A percentile compares a stretch with the other conserved stretches of the same genome.
phyloP scores from a whole-genome alignment of 2,797 vertebrate species.

The Rhynchotus rufescens region DNA sequence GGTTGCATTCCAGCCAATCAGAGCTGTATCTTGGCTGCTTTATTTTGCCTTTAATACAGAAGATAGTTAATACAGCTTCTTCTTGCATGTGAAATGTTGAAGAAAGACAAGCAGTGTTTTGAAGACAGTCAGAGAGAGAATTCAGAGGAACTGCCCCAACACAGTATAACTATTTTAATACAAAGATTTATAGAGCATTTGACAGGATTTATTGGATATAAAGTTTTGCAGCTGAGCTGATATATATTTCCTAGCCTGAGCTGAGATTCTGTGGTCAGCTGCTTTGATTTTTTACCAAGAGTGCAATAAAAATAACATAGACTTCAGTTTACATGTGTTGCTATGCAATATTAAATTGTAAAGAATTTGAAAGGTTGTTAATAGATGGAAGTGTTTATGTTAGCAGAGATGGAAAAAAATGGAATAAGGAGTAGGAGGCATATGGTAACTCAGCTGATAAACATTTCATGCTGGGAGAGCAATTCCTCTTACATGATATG shows the following conservation, averaged over 20 bases:
- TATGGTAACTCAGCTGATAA: slow-evolving; percentile 57
- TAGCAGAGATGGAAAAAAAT: slow-evolving; percentile 30
- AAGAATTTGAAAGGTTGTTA: slow-evolving; percentile 54
- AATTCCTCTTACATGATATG: background rate
- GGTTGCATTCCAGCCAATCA: background rate
- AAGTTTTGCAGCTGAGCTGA: slow-evolving; percentile 15
- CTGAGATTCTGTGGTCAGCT: slow-evolving; percentile 12
- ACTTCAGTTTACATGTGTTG: slow-evolving; percentile 27
- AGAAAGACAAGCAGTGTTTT: background rate
- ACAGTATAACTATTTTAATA: background rate
- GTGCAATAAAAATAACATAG: slow-evolving; percentile 33
- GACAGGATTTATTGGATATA: background rate
- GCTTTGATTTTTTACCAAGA: slow-evolving; percentile 26
- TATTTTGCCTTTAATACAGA: background rate
- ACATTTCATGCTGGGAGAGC: slow-evolving; percentile 26
- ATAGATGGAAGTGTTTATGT: slow-evolving; percentile 43
- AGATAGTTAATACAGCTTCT: background rate
- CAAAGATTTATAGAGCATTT: background rate
- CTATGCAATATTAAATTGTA: slow-evolving; percentile 46
- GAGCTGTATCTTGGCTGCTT: background rate
- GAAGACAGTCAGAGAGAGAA: slow-evolving; percentile 11
- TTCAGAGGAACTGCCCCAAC: background rate
- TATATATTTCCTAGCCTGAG: background rate
- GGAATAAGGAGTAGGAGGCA: slow-evolving; percentile 33
- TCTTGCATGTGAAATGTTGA: background rate